phyloP scores from a whole-genome alignment of 2,888 invertebrate genomes.

The Epinotia nisella region DNA sequence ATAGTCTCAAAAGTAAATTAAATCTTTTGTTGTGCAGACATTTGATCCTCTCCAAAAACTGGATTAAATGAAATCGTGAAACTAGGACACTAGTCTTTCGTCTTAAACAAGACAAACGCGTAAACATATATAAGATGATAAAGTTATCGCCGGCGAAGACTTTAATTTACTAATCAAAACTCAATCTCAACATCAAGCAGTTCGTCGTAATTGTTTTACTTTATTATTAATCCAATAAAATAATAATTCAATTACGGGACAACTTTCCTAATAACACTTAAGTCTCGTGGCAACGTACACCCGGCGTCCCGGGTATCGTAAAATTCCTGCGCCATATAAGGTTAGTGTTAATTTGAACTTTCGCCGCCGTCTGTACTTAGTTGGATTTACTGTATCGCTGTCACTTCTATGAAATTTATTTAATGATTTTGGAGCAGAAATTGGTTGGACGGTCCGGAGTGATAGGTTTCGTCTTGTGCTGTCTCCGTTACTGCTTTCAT shows the following conservation, averaged over 20 bases:
- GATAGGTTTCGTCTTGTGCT: constrained; percentile 19
- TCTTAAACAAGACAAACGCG: background rate
- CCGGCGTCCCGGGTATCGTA: constrained; percentile 22
- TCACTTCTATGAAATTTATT: constrained; percentile 54
- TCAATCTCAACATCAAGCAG: constrained; percentile 17
- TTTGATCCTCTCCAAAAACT: no score
- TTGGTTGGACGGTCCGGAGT: constrained; percentile 40
- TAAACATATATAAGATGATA: background rate
- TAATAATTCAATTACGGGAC: constrained; percentile 30
- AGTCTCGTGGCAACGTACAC: constrained; percentile 20
- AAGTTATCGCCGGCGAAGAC: background rate
- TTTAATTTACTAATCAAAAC: constrained; percentile 12
- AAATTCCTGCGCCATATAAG: background rate
- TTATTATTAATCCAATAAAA: constrained; percentile 33
- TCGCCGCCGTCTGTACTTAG: constrained; percentile 44
- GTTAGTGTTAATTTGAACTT: constrained; percentile 34
- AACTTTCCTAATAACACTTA: constrained; percentile 43
- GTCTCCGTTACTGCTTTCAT: constrained; percentile 35
- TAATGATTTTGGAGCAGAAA: constrained; percentile 51
- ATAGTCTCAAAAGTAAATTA: no score
- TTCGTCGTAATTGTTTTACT: constrained; percentile 20
- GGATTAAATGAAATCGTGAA: no score
- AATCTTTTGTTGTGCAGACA: no score
- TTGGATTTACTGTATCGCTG: constrained; percentile 47
- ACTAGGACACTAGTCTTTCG: no score